Base-by-base conservation (phyloP, 30 jellyfish, hydroid and myxozoan species). In the Hydractinia symbiolongicarpus region DNA sequence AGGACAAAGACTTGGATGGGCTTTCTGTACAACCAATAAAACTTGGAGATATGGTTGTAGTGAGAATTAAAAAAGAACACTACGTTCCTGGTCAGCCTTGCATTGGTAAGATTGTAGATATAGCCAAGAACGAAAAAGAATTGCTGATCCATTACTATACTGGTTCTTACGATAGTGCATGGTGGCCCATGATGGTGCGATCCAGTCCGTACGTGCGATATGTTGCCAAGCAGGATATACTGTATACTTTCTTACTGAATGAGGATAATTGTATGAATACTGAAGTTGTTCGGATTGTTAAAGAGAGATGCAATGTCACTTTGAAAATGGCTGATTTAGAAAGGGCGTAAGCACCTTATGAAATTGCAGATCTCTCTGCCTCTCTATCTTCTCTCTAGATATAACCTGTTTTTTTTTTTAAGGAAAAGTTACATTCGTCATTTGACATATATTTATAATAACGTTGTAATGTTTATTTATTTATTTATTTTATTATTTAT, bases 111-210 rank as follows among this genome's bases (percentile, higher is more conserved):
- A 58, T 90, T 57, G 88, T 82, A 5, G 66, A 86, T 53, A 61
- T 82, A 11, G 88, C 86, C 19, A 94, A 81, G 72, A 75, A 82
- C 50, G 56, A 62, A 4, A 88, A 88, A 13, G 50, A 72, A 14
- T 60, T 90, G 17, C 70, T 86, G 71, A 88, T 90, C 54, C 97
- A 90, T 75, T 81, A 78, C 54, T 90, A 76, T 83, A 78, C 88
- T 57, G 97, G 97, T 7, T 66, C 87, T 66, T 82, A 68, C 55
- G 95, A 82, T 15, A 86, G 93, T 7, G 88, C 11, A 53, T 90
- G 97, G 97, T 70, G 95, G 69, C 97, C 95, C 17, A 90, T 90
- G 97, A 90, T 90, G 97, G 85, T 94, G 62, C 73, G 97, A 40
- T 82, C 94, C 64, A 90, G 97, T 66, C 95, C 97, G 6, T 90